phyloP scores from a whole-genome alignment of 2,113 vertebrate genomes.

The Laticauda laticaudata region DNA sequence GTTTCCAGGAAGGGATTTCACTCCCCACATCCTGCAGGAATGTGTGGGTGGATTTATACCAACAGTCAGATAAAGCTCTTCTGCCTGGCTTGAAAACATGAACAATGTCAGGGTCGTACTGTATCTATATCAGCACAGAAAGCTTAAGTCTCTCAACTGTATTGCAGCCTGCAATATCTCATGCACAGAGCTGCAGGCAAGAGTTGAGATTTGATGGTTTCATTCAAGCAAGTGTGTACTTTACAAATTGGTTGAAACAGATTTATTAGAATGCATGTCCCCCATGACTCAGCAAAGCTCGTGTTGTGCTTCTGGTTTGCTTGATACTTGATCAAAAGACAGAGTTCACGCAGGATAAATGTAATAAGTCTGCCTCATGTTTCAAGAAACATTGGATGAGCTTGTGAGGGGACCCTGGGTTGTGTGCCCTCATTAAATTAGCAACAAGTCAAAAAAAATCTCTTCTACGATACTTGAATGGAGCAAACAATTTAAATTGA shows the following conservation, averaged over 20 bases:
- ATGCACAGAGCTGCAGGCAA: constrained; percentile 2
- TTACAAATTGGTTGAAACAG: constrained; percentile 10
- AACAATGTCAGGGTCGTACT: not conserved
- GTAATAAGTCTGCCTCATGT: not conserved
- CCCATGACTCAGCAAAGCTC: constrained; percentile 27
- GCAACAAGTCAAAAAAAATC: not conserved
- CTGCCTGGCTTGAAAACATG: not conserved
- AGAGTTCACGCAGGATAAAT: not conserved
- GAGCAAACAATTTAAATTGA: not conserved
- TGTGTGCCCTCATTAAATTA: not conserved
- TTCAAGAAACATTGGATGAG: not conserved
- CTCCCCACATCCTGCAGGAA: not conserved
- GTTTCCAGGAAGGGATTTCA: not conserved
- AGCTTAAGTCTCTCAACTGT: not conserved
- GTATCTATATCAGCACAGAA: not conserved
- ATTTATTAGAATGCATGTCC: constrained; percentile 30
- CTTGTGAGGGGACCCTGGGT: not conserved
- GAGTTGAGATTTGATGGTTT: not conserved
- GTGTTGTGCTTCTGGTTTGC: not conserved
- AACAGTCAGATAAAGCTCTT: not conserved
- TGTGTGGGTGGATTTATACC: not conserved
- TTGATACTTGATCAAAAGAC: constrained; percentile 4
- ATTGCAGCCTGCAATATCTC: not conserved
- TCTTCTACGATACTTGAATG: not conserved
- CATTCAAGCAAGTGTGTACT: constrained; percentile 10